Evolutionary conservation across 2,797 vertebrate species (phyloP), one percentile per base, ranked within the genome.

Genomic region (Gallirallus australis): DNA sequence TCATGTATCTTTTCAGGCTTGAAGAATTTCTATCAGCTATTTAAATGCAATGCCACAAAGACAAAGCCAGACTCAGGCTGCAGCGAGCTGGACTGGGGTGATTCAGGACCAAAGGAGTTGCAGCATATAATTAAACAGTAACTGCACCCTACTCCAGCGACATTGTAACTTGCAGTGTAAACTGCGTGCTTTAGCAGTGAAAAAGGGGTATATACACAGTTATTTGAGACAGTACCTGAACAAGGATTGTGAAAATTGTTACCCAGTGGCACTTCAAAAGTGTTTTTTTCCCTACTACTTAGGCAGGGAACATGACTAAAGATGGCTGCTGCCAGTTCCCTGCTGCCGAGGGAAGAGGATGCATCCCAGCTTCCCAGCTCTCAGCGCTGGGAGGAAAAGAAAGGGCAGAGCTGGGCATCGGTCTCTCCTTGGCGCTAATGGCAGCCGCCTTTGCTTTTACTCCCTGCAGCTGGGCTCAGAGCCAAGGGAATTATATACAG

Each of bases 11-110:
- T 94, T 95, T 91, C 95, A 94, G 75, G 79, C 88, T 64, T 35
- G 75, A 96, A 92, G 94, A 96, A 94, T 94, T 97, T 93, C 95
- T 86, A 59, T 82, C 89, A 52, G 87, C 93, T 75, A 95, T 96
- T 97, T 96, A 95, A 96, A 95, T 93, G 90, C 94, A 84, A 94
- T 90, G 69, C 90, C 92, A 94, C 80, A 90, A 82, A 94, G 90
- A 77, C 90, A 93, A 95, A 90, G 90, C 68, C 83, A 92, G 90
- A 82, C 89, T 94, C 86, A 48, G 81, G 90, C 91, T 86, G 87
- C 85, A 81, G 87, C 3, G 12, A 82, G 82, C 89, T 92, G 92
- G 86, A 57, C 71, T 2, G 1, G 78, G 33, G 47, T 60, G 78
- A 81, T 94, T 96, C 88, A 81, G 86, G 54, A 86, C 83, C 89